Percentiles rank a stretch among this genome's conserved stretches.
These are phyloP conservation scores for Phalacrocorax brasilianus DNA, from an alignment of 2,113 vertebrate species.

Conservation along the genomic window DNA sequence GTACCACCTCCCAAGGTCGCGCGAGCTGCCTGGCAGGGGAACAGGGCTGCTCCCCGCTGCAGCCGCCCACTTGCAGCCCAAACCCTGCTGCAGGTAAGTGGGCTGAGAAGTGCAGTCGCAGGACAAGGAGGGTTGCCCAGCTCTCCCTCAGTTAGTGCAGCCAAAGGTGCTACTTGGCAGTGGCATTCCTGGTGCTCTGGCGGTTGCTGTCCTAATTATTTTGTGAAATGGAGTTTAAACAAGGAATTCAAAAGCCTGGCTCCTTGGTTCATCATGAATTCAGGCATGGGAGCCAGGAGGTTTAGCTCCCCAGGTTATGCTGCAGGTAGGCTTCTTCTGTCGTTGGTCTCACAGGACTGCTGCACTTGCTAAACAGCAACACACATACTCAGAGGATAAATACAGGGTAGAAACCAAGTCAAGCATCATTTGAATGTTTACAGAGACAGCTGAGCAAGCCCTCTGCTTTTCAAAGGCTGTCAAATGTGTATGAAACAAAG, in stretches of 20 bases:
- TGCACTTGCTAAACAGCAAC: not conserved
- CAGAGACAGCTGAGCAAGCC: not conserved
- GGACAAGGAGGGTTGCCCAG: not conserved
- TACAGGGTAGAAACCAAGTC: not conserved
- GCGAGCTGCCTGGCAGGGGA: not conserved
- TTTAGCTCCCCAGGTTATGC: not conserved
- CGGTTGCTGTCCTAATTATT: not conserved
- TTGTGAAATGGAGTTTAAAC: not conserved
- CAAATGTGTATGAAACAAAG: conserved; percentile 51
- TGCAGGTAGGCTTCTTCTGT: not conserved
- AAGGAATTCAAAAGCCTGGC: not conserved
- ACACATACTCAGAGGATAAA: not conserved
- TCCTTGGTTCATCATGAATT: not conserved
- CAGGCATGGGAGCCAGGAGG: not conserved
- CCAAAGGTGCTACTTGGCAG: not conserved
- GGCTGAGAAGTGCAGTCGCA: not conserved
- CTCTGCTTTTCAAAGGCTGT: conserved; percentile 22
- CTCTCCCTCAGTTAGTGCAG: not conserved
- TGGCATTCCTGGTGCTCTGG: fast-evolving
- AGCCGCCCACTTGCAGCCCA: not conserved
- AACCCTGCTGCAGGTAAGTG: not conserved
- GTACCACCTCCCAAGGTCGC: not conserved
- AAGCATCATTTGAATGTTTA: conserved; percentile 15
- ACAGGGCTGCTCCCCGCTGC: not conserved
- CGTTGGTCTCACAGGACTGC: not conserved